phyloP scores from a whole-genome alignment of 1,140 invertebrate genomes.

The Bombus impatiens region DNA sequence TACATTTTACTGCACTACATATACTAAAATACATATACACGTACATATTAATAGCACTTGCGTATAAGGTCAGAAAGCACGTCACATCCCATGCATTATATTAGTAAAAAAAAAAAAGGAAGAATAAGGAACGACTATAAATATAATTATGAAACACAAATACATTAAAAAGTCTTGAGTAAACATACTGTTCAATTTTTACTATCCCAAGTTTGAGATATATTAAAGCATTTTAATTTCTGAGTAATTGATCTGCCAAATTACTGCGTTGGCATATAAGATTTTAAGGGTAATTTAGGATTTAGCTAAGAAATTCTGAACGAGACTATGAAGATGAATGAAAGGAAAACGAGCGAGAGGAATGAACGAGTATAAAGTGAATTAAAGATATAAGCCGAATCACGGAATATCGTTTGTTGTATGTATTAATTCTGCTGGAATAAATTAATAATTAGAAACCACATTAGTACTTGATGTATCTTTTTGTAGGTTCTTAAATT shows the following conservation, averaged over 20 bases:
- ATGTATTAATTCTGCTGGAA: constrained; percentile 64
- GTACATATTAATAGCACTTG: constrained; percentile 25
- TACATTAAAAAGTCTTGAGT: constrained; percentile 37
- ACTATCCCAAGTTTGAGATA: constrained; percentile 47
- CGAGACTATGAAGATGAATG: constrained; percentile 11
- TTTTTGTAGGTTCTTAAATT: neutral
- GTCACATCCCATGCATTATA: constrained; percentile 62
- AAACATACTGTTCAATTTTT: constrained; percentile 59
- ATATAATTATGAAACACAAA: constrained; percentile 43
- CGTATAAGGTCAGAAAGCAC: constrained; percentile 26
- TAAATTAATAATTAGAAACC: constrained; percentile 66
- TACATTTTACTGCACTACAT: constrained; percentile 38
- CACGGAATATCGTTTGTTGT: constrained; percentile 63
- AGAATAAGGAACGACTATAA: neutral
- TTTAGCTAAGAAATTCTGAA: constrained; percentile 58
- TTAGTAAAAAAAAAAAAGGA: constrained; percentile 22
- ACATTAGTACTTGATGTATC: neutral
- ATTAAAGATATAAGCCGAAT: constrained; percentile 37
- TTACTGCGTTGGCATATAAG: constrained; percentile 51
- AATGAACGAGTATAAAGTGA: constrained; percentile 43
- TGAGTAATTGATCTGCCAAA: constrained; percentile 54
- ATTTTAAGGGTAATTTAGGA: constrained; percentile 59
- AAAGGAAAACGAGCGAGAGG: constrained; percentile 16
- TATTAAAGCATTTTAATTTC: constrained; percentile 54
- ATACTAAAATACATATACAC: constrained; percentile 25